Evolutionary conservation across 2,113 vertebrate genomes (phyloP), one percentile per base, ranked within the genome.

Genomic region (Callionymus lyra): DNA sequence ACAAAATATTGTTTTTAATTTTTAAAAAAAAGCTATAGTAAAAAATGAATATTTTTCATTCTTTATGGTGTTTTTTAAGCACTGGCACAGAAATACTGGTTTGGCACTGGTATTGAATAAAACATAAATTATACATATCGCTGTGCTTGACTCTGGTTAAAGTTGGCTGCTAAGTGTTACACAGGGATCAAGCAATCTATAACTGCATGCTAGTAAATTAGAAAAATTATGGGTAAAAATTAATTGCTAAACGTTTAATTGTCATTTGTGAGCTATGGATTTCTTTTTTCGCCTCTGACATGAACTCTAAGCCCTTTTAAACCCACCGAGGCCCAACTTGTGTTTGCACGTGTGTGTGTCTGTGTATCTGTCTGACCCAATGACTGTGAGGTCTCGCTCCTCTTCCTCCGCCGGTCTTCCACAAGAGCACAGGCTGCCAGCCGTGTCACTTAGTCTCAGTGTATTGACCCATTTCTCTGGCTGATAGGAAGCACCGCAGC

Each of bases 381-480:
- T 74, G 68, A 72, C 71, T 56, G 63, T 21, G 41, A 65, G 72
- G 66, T 72, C 71, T 42, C 31, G 41, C 55, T 70, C 50, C 32
- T 62, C 45, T 59, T 68, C 54, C 39, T 65, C 65, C 50, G 68
- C 64, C 4, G 35, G 31, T 56, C 63, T 44, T 78, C 54, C 68
- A 60, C 51, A 13, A 56, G 71, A 59, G 59, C 31, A 4, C 41
- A 38, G 65, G 66, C 61, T 78, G 80, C 68, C 70, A 73, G 63
- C 68, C 53, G 53, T 77, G 81, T 84, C 81, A 78, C 80, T 79
- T 77, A 73, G 70, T 59, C 60, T 77, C 64, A 68, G 55, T 47
- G 65, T 79, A 81, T 76, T 81, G 79, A 83, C 82, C 81, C 74
- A 79, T 70, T 81, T 82, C 43, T 77, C 33, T 43, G 73, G 63